Evolutionary conservation across 1,140 invertebrate species (phyloP).

Genomic region (Panonychus citri): DNA sequence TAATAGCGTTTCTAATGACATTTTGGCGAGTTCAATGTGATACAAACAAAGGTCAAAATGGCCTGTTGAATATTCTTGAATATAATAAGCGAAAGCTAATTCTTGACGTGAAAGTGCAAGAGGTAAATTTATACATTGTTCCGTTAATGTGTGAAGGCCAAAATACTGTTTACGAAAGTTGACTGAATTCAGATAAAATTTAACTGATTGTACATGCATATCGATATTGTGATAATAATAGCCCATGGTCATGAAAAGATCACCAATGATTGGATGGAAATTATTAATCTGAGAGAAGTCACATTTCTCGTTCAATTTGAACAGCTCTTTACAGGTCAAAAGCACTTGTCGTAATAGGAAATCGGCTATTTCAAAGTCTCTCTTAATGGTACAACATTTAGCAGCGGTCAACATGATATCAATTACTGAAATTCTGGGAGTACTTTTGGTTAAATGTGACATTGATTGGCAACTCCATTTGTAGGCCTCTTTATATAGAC

Average conservation of each 20-base stretch:
- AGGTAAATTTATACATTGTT: constrained; percentile 36
- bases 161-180: constrained; percentile 47
- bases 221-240: constrained; percentile 77
- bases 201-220: constrained; percentile 49
- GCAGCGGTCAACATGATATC: constrained; percentile 57
- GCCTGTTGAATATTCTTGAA: constrained; percentile 67
- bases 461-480: constrained; percentile 46
- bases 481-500: constrained; percentile 47
- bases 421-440: constrained; percentile 27
- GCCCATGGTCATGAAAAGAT: constrained; percentile 59
- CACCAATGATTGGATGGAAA: constrained; percentile 49
- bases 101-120: constrained; percentile 69
- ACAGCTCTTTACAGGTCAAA: constrained; percentile 31
- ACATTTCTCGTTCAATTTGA: background rate
- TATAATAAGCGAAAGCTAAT: constrained; percentile 69
- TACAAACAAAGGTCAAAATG: constrained; percentile 50
- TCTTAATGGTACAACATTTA: constrained; percentile 62
- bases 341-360: constrained; percentile 56
- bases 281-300: background rate
- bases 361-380: constrained; percentile 52
- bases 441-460: constrained; percentile 27
- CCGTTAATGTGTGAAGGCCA: constrained; percentile 31
- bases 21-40: constrained; percentile 55
- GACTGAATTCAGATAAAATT: constrained; percentile 56
- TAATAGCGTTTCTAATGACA: constrained; percentile 49